Percentiles rank a stretch among this genome's conserved stretches.
phyloP scores from a whole-genome alignment of 53 echinoderm and acorn worm species.

The Arbacia lixula region DNA sequence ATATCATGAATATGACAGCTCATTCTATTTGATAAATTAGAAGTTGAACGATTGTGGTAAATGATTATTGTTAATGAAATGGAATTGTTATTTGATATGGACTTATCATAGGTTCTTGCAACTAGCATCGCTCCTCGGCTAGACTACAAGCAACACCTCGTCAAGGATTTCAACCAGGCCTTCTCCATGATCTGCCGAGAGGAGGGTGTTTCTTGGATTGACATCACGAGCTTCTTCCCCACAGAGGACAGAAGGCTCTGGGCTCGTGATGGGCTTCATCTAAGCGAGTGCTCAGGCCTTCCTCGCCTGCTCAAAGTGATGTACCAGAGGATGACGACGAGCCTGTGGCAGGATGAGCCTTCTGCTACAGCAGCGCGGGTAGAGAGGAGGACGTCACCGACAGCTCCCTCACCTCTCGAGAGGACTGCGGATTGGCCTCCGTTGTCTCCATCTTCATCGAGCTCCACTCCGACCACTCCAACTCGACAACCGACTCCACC shows the following conservation, averaged over 20 bases:
- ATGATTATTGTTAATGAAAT: no score
- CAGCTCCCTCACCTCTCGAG: no score
- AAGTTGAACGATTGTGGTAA: no score
- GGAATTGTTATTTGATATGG: background rate
- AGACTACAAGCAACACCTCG: background rate
- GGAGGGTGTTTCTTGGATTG: conserved; percentile 17
- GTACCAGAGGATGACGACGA: background rate
- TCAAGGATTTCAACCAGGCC: conserved; percentile 2
- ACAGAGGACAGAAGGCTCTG: background rate
- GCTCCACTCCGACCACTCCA: no score
- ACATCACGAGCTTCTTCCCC: conserved; percentile 8
- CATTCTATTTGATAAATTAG: no score
- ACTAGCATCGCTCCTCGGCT: conserved; percentile 36
- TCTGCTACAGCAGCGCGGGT: no score
- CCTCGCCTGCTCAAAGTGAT: background rate
- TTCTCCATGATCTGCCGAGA: conserved; percentile 8
- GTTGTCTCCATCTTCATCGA: no score
- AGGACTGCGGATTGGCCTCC: no score
- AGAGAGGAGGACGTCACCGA: no score
- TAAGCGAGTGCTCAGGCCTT: conserved; percentile 40
- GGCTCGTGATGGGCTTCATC: conserved; percentile 28
- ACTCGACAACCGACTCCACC: no score
- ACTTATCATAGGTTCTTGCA: conserved; percentile 1
- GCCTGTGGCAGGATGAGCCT: background rate
- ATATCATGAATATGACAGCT: no score